Percentiles rank a stretch among this genome's conserved stretches.
These are phyloP conservation scores for Taeniopygia guttata DNA, from an alignment of 2,797 vertebrate species.

Conservation along the genomic window DNA sequence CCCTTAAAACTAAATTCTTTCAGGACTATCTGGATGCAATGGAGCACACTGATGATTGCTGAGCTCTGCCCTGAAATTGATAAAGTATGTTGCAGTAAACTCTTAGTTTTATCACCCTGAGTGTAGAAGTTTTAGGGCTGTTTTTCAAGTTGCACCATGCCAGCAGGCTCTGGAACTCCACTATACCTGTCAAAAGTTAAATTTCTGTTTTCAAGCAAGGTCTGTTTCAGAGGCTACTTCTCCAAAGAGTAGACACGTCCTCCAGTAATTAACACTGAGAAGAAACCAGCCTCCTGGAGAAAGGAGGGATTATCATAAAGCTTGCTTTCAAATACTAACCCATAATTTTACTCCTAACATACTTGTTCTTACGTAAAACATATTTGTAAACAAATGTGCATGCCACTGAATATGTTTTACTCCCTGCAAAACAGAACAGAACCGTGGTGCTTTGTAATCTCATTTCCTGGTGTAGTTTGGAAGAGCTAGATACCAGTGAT, in stretches of 20 bases:
- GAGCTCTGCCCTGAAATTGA: background rate
- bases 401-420: background rate
- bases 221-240: background rate
- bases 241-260: background rate
- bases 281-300: background rate
- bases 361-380: background rate
- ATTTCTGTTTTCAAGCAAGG: background rate
- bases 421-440: background rate
- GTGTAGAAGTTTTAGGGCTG: background rate
- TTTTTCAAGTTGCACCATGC: background rate
- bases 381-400: background rate
- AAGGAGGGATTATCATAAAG: background rate
- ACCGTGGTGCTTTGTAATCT: accelerated
- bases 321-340: background rate
- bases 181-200: background rate
- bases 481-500: background rate
- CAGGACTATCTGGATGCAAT: background rate
- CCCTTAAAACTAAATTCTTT: background rate
- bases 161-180: background rate
- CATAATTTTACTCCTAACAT: background rate
- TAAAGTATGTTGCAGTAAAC: background rate
- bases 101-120: background rate
- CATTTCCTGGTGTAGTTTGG: background rate
- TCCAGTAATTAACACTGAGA: background rate
- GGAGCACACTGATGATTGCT: background rate